Conservation (phyloP, 2,888 invertebrate species). For the Mythimna loreyi region DNA sequence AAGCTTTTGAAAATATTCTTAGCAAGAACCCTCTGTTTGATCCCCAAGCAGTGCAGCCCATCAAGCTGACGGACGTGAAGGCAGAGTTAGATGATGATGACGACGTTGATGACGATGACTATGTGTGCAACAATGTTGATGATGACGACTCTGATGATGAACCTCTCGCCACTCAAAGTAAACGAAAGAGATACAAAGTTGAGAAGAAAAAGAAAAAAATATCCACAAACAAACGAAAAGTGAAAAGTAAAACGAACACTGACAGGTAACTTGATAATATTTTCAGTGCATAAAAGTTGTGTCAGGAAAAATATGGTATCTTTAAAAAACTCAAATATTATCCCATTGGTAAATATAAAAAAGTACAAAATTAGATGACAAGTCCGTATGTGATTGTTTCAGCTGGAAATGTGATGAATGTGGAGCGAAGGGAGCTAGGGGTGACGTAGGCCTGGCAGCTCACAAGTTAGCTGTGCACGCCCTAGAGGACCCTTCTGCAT, state of each 20-base stretch:
- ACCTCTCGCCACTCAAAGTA: constrained; percentile 80
- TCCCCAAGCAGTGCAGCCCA: constrained; percentile 53
- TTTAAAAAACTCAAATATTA: neutral
- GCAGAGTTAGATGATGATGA: constrained; percentile 64
- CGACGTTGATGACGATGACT: constrained; percentile 54
- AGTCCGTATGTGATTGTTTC: constrained; percentile 45
- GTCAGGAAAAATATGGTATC: neutral
- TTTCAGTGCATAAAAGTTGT: neutral
- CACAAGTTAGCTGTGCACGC: constrained; percentile 76
- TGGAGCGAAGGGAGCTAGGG: constrained; percentile 71
- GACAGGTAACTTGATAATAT: constrained; percentile 63
- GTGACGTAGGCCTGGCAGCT: constrained; percentile 70
- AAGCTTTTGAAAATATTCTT: constrained; percentile 82
- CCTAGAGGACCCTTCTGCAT: constrained; percentile 51
- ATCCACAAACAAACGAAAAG: constrained; percentile 61
- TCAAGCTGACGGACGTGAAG: constrained; percentile 69
- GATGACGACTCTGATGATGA: constrained; percentile 71
- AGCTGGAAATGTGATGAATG: constrained; percentile 83
- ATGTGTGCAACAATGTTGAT: constrained; percentile 56
- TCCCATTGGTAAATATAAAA: neutral
- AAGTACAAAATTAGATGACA: neutral
- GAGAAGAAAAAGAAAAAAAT: constrained; percentile 81
- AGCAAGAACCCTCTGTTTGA: constrained; percentile 84
- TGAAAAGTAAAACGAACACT: constrained; percentile 65
- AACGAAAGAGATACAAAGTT: constrained; percentile 76